Evolutionary conservation across 2,888 invertebrate genomes (phyloP).

Genomic region (Nemoura dubitans): DNA sequence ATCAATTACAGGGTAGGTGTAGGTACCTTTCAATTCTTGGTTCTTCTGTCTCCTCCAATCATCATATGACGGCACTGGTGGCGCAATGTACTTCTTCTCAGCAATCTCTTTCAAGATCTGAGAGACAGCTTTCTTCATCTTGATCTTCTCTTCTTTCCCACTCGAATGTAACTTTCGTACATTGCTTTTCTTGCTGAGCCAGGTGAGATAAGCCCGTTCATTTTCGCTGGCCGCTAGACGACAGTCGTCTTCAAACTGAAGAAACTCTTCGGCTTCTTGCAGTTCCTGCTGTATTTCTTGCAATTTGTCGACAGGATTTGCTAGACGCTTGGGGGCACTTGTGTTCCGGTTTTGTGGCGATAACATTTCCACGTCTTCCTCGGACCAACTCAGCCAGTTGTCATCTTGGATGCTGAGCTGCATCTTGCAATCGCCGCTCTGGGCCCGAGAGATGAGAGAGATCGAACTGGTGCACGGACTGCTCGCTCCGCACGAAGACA

Average conservation of each 20-base stretch:
- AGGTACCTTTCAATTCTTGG: not conserved
- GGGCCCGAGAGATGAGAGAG: not conserved
- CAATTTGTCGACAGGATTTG: not conserved
- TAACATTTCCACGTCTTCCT: not conserved
- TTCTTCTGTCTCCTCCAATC: not conserved
- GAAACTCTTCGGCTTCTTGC: not conserved
- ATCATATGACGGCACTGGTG: not conserved
- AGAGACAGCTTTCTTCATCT: not conserved
- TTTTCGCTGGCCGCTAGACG: not conserved
- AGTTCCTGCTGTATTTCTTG: not conserved
- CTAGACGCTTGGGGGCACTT: not conserved
- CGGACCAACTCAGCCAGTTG: not conserved
- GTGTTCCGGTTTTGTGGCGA: not conserved
- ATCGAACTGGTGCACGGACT: not conserved
- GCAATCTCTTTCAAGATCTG: not conserved
- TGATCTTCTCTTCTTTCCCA: not conserved
- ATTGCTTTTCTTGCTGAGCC: not conserved
- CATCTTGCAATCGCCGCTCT: not conserved
- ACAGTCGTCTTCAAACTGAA: not conserved
- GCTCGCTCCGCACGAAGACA: not conserved
- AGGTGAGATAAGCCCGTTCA: not conserved
- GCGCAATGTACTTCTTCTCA: not conserved
- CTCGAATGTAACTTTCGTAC: not conserved
- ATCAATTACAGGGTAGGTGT: no score
- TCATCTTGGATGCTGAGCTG: not conserved